Evolutionary conservation across 2,888 invertebrate species (phyloP), one percentile per base, ranked within the genome.

Genomic region (Ariolimax columbianus): DNA sequence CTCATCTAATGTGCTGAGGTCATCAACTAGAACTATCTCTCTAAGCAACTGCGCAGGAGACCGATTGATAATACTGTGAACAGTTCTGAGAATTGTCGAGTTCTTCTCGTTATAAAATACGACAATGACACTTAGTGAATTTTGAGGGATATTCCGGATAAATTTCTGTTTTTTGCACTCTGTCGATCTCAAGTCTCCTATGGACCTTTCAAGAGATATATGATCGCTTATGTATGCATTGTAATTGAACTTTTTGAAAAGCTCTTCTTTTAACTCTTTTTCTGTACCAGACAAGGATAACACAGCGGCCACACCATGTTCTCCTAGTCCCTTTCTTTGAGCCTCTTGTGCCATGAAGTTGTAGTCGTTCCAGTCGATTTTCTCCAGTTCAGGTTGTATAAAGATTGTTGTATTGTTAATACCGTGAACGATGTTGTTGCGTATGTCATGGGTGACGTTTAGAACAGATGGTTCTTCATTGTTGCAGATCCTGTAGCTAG

Each of bases 1-100:
- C 40, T 86, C 83, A 26, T 70, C 81, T 30, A 70, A 14, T 6
- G 81, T 66, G 38, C 87, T 87, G 19, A 70, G 30, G 51, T 87
- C 87, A 66, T 87, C 87, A 23, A 87, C 87, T 23, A 87, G 78
- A 33, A 87, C 73, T 19, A 87, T 75, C 38, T 87, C 87, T 33
- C 68, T 72, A 9, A 87, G 63, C 23, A 87, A 51, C 1, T 38
- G 36, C 11, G 26, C 47, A 0, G 85, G 87, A 26, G 84, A 77
- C 11, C 87, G 70, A 17, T 83, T 63, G 33, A 86, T n/a, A 9
- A 87, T 72, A 14, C 83, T 77, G 70, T 83, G 81, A n/a, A 84
- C 40, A 30, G 85, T 77, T 47, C 87, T 66, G 4, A 87, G 47
- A n/a, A 87, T 47, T 0, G 83, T 85, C 1, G 87, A 75, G 23